A percentile compares a stretch with the other conserved stretches of the same genome.
Evolutionary conservation across 2,888 invertebrate genomes (phyloP).

Genomic region (Hyalella azteca): DNA sequence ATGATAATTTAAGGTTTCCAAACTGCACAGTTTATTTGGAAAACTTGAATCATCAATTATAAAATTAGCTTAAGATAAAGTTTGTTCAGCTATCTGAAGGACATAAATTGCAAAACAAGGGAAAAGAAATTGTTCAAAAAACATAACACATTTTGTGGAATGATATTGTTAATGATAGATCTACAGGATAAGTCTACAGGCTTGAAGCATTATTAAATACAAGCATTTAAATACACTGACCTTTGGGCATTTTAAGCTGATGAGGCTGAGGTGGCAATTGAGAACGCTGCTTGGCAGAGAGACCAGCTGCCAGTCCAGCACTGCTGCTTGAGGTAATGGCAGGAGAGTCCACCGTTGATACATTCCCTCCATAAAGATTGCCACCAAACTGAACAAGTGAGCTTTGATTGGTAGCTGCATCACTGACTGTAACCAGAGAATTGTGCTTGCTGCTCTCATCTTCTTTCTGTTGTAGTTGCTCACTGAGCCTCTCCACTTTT

Average conservation of each 20-base stretch:
- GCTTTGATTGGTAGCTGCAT: not conserved
- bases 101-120: too few relatives aligned
- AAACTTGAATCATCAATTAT: too few relatives aligned
- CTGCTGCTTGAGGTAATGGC: not conserved
- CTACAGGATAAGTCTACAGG: too few relatives aligned
- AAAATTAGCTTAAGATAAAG: too few relatives aligned
- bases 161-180: too few relatives aligned
- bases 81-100: too few relatives aligned
- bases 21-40: too few relatives aligned
- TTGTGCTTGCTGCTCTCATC: constrained; percentile 16
- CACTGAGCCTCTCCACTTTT: constrained; percentile 48
- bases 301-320: not conserved
- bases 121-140: too few relatives aligned
- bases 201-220: too few relatives aligned
- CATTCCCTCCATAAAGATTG: not conserved
- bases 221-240: too few relatives aligned
- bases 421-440: not conserved
- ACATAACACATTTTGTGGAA: too few relatives aligned
- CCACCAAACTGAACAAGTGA: not conserved
- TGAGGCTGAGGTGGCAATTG: constrained; percentile 5
- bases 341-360: not conserved
- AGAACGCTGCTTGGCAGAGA: not conserved
- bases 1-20: too few relatives aligned
- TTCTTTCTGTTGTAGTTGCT: constrained; percentile 26
- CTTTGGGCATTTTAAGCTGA: constrained; percentile 26